These are phyloP conservation scores for Lepidonotus clava DNA, from an alignment of 2,888 invertebrate species.

Conservation along the genomic window DNA sequence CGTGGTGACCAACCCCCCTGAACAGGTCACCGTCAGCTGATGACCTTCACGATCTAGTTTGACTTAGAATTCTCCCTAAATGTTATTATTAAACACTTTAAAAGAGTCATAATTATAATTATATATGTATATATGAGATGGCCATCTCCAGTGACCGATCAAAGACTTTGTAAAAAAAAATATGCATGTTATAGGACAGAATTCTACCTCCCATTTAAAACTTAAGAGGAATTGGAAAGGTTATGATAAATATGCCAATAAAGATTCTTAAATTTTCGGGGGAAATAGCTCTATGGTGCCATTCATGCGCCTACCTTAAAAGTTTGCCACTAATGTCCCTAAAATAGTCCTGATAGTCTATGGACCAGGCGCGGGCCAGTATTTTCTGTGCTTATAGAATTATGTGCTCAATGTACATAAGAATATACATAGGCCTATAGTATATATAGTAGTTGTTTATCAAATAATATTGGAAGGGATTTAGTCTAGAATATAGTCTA, in stretches of 20 bases:
- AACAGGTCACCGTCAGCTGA: conserved; percentile 56
- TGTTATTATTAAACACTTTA: not conserved
- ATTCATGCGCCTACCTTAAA: not conserved
- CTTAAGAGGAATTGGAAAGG: not conserved
- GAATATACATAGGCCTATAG: too few species aligned
- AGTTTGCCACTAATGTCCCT: not conserved
- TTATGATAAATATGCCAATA: not conserved
- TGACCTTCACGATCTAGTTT: not conserved
- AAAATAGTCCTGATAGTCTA: not conserved
- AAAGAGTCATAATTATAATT: not conserved
- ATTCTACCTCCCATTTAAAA: not conserved
- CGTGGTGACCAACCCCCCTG: conserved; percentile 48
- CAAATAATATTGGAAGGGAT: too few species aligned
- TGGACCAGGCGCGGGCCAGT: too few species aligned
- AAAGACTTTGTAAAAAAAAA: not conserved
- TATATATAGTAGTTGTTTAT: too few species aligned
- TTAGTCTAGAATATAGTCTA: too few species aligned
- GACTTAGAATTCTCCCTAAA: not conserved
- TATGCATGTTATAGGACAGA: not conserved
- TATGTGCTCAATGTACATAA: conserved; percentile 38
- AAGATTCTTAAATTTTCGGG: not conserved
- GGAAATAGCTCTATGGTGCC: not conserved
- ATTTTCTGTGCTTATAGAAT: conserved; percentile 37
- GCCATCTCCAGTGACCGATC: not conserved
- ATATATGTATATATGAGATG: not conserved